Percentiles rank a stretch among this genome's conserved stretches.
Evolutionary conservation across 2,888 invertebrate genomes (phyloP).

Genomic region (Stegophylla sp.): DNA sequence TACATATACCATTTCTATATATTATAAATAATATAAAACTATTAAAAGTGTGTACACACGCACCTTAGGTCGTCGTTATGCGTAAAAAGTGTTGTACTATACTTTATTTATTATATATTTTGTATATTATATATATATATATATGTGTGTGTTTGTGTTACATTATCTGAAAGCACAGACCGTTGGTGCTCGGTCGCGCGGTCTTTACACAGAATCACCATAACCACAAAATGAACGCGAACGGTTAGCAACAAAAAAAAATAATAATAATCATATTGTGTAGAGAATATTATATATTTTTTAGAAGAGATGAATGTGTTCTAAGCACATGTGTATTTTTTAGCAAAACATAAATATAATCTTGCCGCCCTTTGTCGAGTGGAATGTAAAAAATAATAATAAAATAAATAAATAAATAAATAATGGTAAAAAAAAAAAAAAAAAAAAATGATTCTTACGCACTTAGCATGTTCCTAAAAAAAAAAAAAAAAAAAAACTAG

Average conservation of each 20-base stretch:
- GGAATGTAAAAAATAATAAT: background rate
- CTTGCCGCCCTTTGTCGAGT: slow-evolving; percentile 32
- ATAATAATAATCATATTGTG: no score
- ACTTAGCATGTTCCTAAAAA: slow-evolving; percentile 51
- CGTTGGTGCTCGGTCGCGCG: slow-evolving; percentile 19
- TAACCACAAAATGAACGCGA: background rate
- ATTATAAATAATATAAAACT: background rate
- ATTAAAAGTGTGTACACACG: background rate
- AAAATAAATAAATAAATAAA: background rate
- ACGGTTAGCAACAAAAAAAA: background rate
- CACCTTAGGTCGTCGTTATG: slow-evolving; percentile 2
- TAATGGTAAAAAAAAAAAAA: background rate
- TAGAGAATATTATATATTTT: background rate
- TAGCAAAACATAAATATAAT: slow-evolving; percentile 16
- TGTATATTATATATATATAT: no score
- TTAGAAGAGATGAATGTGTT: background rate
- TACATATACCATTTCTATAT: slow-evolving; percentile 19
- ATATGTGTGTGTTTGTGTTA: no score
- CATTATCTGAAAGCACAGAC: background rate
- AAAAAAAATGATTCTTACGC: slow-evolving; percentile 21
- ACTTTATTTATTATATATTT: background rate
- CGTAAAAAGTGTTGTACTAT: background rate
- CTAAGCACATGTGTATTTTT: slow-evolving; percentile 19
- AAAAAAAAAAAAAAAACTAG: slow-evolving; percentile 8
- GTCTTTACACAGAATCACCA: background rate